Evolutionary conservation across 2,888 invertebrate species (phyloP).

Genomic region (Drosophila macrospina): DNA sequence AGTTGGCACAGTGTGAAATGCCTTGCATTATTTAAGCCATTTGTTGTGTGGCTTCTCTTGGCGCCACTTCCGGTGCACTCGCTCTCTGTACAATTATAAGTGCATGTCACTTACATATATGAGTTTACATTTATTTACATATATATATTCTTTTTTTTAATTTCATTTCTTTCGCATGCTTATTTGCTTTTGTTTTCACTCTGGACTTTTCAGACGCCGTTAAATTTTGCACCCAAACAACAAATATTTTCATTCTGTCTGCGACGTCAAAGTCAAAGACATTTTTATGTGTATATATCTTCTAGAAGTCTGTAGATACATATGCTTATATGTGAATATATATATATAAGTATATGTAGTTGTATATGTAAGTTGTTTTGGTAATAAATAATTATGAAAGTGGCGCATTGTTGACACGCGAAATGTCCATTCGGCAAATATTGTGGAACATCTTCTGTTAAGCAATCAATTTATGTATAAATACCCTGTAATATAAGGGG

Average conservation of each 20-base stretch:
- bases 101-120: not conserved
- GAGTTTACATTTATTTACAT: not conserved
- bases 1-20: constrained; percentile 20
- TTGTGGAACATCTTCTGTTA: constrained; percentile 20
- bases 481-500: constrained; percentile 27
- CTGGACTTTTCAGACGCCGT: constrained; percentile 31
- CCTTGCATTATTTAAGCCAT: constrained; percentile 25
- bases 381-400: constrained; percentile 36
- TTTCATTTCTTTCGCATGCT: not conserved
- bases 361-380: constrained; percentile 48
- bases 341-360: constrained; percentile 8
- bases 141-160: constrained; percentile 1
- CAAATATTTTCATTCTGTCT: constrained; percentile 47
- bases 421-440: constrained; percentile 50
- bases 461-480: constrained; percentile 18
- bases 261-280: constrained; percentile 72
- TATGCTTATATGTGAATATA: constrained; percentile 9
- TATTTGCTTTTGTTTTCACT: constrained; percentile 49
- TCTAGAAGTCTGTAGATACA: constrained; percentile 13
- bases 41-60: constrained; percentile 24
- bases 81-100: constrained; percentile 11
- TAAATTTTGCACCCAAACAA: constrained; percentile 39
- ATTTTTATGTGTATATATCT: constrained; percentile 24
- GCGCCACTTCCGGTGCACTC: constrained; percentile 32
- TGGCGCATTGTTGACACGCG: constrained; percentile 58